Percentiles rank a stretch among this genome's conserved stretches.
Evolutionary conservation across 35 echinoderm and acorn worm genomes (phyloP).

Genomic region (Apostichopus parvimensis): DNA sequence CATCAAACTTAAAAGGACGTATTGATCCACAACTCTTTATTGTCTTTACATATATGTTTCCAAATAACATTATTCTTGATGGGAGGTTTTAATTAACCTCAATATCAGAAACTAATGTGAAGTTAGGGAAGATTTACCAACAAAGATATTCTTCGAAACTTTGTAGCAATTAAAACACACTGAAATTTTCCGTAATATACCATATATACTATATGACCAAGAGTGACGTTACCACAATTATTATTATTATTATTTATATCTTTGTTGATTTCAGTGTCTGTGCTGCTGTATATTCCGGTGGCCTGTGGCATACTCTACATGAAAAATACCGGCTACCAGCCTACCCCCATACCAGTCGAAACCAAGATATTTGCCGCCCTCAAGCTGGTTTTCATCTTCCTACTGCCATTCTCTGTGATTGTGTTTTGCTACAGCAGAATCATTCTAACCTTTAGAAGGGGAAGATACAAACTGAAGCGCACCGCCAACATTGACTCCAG

Average conservation of each 20-base stretch:
- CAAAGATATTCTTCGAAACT: too few species aligned
- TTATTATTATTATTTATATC: neutral
- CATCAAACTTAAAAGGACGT: too few species aligned
- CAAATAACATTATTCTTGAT: too few species aligned
- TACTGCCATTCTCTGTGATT: conserved; percentile 38
- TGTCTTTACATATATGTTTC: too few species aligned
- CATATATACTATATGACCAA: too few species aligned
- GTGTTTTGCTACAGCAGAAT: conserved; percentile 34
- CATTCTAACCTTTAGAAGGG: conserved; percentile 35
- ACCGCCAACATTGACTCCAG: conserved; percentile 20
- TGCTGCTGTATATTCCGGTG: conserved; percentile 25
- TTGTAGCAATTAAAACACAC: too few species aligned
- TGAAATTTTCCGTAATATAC: neutral
- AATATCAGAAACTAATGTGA: too few species aligned
- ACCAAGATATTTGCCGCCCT: conserved; percentile 21
- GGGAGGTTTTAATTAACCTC: too few species aligned
- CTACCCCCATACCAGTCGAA: neutral
- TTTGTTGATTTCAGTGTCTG: conserved; percentile 3
- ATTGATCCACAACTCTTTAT: too few species aligned
- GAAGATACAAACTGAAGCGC: conserved; percentile 30
- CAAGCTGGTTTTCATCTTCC: conserved; percentile 17
- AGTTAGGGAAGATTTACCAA: too few species aligned
- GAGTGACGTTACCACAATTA: too few species aligned
- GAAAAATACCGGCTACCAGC: neutral
- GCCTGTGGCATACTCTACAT: conserved; percentile 9